Evolutionary conservation across 2,797 vertebrate species (phyloP), one percentile per base, ranked within the genome.

Genomic region (Cyprinella venusta): DNA sequence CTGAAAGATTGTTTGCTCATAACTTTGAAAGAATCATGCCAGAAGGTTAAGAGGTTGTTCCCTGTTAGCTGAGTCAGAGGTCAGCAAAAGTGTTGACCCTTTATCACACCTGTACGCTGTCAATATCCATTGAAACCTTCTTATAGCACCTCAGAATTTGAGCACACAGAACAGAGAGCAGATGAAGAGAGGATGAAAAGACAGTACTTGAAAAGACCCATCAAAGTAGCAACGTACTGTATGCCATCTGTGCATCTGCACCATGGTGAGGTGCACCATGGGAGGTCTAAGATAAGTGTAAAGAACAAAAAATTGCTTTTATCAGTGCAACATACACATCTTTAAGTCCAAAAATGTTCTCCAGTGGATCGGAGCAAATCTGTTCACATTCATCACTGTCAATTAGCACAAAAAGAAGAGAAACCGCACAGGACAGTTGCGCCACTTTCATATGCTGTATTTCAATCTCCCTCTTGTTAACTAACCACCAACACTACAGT

Each of bases 211-310:
- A 86, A 83, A 65, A 82, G 70, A 36, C 76, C 82, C 80, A 74
- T 78, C 84, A 80, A 83, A 85, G 80, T 42, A 76, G 63, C 36
- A 74, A 67, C 64, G 59, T 6, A 45, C 80, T 78, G 80, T 69
- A 79, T 36, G 78, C 81, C 86, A 87, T 89, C 85, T 89, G 85
- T 84, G 86, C 77, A 79, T n/a, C 72, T 50, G 82, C 67, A 65
- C 70, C 79, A 78, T 56, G 42, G 54, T 81, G 59, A 82, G 74
- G 70, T 36, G 77, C 77, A 87, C 76, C 76, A 40, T 65, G 78
- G 77, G 82, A 80, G 38, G 36, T 33, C 33, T 74, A 67, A 82
- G 72, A 59, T 77, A 76, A 72, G 48, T 72, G 56, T 40, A 50
- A 86, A 64, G 65, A 87, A 78, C 76, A 75, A 76, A 70, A 70